These are phyloP conservation scores for Dryobota labecula DNA, from an alignment of 2,888 invertebrate genomes.

Conservation along the genomic window DNA sequence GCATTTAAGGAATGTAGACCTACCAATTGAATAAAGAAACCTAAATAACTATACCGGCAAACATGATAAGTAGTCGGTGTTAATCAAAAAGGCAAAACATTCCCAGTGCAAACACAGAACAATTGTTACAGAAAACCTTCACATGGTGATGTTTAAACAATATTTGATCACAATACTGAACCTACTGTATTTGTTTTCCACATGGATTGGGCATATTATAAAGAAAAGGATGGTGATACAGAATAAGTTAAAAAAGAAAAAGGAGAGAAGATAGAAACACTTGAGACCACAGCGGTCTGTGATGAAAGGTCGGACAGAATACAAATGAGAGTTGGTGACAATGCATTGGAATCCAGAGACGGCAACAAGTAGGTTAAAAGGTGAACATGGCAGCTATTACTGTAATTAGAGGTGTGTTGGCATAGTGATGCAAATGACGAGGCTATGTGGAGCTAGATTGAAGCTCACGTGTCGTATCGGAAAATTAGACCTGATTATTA, in stretches of 20 bases:
- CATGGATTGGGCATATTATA: constrained; percentile 80
- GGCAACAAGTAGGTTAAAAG: constrained; percentile 88
- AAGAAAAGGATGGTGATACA: constrained; percentile 75
- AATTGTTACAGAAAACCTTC: constrained; percentile 72
- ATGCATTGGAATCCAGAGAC: constrained; percentile 85
- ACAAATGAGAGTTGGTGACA: constrained; percentile 83
- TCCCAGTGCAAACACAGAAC: constrained; percentile 76
- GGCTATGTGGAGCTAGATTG: constrained; percentile 57
- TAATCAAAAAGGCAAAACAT: constrained; percentile 83
- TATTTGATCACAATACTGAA: constrained; percentile 79
- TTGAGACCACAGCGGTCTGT: constrained; percentile 83
- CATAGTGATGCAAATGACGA: constrained; percentile 82
- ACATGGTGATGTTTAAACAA: constrained; percentile 74
- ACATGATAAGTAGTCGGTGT: constrained; percentile 74
- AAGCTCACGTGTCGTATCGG: constrained; percentile 43
- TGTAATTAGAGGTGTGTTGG: constrained; percentile 84
- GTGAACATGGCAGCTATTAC: constrained; percentile 86
- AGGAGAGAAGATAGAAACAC: constrained; percentile 80
- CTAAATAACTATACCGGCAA: constrained; percentile 74
- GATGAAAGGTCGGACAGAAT: constrained; percentile 80
- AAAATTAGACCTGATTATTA: constrained; percentile 40
- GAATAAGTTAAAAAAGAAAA: constrained; percentile 67
- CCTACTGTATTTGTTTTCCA: constrained; percentile 79
- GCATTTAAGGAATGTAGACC: constrained; percentile 66
- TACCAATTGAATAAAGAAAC: constrained; percentile 79